Conservation (phyloP, 2,113 vertebrate species). For the Deroptyus accipitrinus region DNA sequence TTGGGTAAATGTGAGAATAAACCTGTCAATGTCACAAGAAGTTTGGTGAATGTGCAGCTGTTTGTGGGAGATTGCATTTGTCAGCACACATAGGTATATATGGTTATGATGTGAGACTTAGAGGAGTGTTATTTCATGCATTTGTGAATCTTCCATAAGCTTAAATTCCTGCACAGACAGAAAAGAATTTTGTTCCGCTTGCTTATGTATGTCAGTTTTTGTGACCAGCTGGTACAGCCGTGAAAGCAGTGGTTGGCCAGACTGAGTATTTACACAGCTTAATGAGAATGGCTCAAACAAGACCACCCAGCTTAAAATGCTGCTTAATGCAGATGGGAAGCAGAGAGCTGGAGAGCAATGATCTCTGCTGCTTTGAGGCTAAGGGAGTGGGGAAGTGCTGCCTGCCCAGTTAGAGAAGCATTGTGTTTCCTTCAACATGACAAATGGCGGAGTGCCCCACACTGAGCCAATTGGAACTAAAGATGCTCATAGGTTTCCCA, state of each 20-base stretch:
- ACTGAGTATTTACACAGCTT: not conserved
- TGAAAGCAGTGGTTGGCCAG: not conserved
- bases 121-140: not conserved
- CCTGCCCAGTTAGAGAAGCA: not conserved
- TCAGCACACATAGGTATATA: not conserved
- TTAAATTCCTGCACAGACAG: not conserved
- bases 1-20: not conserved
- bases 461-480: not conserved
- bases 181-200: not conserved
- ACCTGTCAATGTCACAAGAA: not conserved
- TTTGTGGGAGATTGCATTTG: not conserved
- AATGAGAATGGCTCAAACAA: not conserved
- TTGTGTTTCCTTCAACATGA: not conserved
- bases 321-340: not conserved
- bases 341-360: not conserved
- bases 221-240: not conserved
- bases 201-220: not conserved
- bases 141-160: not conserved
- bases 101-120: not conserved
- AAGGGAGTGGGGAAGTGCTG: not conserved
- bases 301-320: not conserved
- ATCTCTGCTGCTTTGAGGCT: not conserved
- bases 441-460: not conserved
- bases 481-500: not conserved
- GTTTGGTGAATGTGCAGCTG: not conserved